A percentile compares a stretch with the other conserved stretches of the same genome.
Conservation (phyloP, 2,888 invertebrate genomes). For the Nomada fucata region DNA sequence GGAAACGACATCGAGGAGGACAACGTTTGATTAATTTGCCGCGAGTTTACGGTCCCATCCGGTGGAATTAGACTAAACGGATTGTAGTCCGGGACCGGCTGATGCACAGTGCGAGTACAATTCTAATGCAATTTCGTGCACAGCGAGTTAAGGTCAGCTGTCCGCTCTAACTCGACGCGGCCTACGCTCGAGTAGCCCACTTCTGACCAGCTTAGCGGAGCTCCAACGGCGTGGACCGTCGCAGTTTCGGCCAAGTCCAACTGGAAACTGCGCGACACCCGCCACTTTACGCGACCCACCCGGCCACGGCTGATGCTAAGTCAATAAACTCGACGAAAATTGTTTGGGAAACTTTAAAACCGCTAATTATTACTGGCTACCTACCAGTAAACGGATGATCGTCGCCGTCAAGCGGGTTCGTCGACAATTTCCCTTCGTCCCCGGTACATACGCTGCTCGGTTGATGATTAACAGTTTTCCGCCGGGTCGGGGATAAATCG, state of each 20-base stretch:
- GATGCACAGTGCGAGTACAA: constrained; percentile 79
- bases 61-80: constrained; percentile 81
- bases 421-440: background rate
- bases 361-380: constrained; percentile 25
- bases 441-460: background rate
- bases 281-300: constrained; percentile 22
- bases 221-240: constrained; percentile 20
- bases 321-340: constrained; percentile 45
- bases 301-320: constrained; percentile 30
- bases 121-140: constrained; percentile 80
- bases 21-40: constrained; percentile 70
- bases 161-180: constrained; percentile 70
- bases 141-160: constrained; percentile 75
- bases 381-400: constrained; percentile 5
- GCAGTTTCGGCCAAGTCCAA: constrained; percentile 45
- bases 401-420: background rate
- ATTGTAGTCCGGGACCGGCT: constrained; percentile 75
- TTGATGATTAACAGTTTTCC: background rate
- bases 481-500: too few species aligned
- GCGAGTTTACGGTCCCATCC: constrained; percentile 65
- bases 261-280: constrained; percentile 40
- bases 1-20: constrained; percentile 10
- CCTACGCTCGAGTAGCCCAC: constrained; percentile 60
- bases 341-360: constrained; percentile 33
- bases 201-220: constrained; percentile 43